A percentile compares a stretch with the other conserved stretches of the same genome.
phyloP scores from a whole-genome alignment of 2,797 vertebrate species.

The Etheostoma nigrum region DNA sequence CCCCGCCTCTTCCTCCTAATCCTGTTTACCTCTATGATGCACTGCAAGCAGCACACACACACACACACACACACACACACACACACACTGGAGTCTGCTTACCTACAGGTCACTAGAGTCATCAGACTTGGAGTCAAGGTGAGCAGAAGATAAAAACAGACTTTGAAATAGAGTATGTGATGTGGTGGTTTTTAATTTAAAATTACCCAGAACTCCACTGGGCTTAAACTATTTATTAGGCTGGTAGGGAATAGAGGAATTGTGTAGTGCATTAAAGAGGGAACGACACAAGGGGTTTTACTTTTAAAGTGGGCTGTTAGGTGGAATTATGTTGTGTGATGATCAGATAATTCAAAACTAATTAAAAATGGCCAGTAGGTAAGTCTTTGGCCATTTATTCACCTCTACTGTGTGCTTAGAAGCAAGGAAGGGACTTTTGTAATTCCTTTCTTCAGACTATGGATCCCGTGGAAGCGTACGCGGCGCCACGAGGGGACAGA shows the following conservation, averaged over 20 bases:
- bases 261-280: constrained; percentile 31
- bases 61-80: constrained; percentile 1
- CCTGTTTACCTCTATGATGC: constrained; percentile 44
- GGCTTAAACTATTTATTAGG: constrained; percentile 39
- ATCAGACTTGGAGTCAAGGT: constrained; percentile 47
- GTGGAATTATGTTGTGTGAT: constrained; percentile 3
- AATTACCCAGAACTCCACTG: constrained; percentile 38
- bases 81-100: constrained; percentile 11
- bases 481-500: too few relatives aligned
- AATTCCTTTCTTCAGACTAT: not conserved
- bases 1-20: constrained; percentile 29
- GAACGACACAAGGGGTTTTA: constrained; percentile 22
- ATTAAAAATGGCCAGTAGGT: constrained; percentile 16
- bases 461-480: not conserved
- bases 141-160: constrained; percentile 9
- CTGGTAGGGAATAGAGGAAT: constrained; percentile 32
- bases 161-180: constrained; percentile 9
- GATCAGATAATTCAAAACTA: constrained; percentile 21
- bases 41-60: constrained; percentile 26
- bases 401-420: not conserved
- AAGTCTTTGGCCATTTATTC: not conserved
- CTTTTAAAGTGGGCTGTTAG: constrained; percentile 28
- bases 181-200: constrained; percentile 40
- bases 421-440: not conserved
- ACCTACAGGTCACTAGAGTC: constrained; percentile 26